Conservation (phyloP, 1,140 invertebrate genomes). For the Drosophila aff. region DNA sequence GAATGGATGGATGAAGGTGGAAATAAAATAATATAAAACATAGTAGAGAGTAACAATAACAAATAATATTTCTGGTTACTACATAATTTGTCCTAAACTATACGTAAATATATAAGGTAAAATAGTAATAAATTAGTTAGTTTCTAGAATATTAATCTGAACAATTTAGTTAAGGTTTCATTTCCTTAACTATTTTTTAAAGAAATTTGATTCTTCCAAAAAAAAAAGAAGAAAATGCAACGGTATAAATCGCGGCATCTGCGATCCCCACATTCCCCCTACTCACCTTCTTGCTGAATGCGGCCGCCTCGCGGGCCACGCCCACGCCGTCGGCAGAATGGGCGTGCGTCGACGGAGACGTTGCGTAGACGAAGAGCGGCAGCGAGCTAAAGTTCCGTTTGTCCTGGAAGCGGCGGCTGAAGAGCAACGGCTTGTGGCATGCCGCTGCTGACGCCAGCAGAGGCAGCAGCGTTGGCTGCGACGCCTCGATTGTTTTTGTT, state of each 20-base stretch:
- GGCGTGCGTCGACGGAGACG: slow-evolving; percentile 75
- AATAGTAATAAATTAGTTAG: too few relatives aligned
- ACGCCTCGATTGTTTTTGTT: slow-evolving; percentile 33
- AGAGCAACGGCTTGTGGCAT: slow-evolving; percentile 76
- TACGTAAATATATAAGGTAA: too few relatives aligned
- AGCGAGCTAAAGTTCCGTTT: slow-evolving; percentile 79
- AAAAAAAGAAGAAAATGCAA: background rate
- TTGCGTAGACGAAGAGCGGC: slow-evolving; percentile 80
- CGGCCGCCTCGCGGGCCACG: slow-evolving; percentile 76
- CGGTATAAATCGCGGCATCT: background rate
- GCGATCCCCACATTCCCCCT: background rate
- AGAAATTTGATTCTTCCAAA: too few relatives aligned
- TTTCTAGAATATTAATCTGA: too few relatives aligned
- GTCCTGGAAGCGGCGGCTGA: slow-evolving; percentile 82
- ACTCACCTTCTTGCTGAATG: slow-evolving; percentile 75
- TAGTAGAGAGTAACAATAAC: too few relatives aligned
- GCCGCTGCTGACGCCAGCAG: slow-evolving; percentile 65
- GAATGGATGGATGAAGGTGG: slow-evolving; percentile 6
- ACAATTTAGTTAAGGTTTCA: too few relatives aligned
- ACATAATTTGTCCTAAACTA: too few relatives aligned
- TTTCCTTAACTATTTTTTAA: too few relatives aligned
- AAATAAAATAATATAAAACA: slow-evolving; percentile 6
- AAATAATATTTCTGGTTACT: too few relatives aligned
- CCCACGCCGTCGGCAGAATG: slow-evolving; percentile 78
- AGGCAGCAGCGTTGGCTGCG: slow-evolving; percentile 62